These are phyloP conservation scores for Aleiodes alternator DNA, from an alignment of 2,888 invertebrate genomes.

Conservation along the genomic window DNA sequence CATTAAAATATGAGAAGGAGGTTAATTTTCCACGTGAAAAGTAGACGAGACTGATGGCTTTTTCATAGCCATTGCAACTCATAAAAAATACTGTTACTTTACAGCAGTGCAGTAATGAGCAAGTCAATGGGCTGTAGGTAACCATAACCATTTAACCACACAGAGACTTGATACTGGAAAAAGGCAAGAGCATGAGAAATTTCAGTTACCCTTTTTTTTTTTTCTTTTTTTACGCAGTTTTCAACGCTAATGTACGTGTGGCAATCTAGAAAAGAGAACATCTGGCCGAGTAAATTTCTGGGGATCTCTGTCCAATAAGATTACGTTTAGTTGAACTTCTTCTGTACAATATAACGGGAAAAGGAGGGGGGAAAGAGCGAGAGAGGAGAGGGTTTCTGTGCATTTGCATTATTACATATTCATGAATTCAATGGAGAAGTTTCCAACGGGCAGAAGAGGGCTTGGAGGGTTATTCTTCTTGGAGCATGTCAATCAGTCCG, in stretches of 20 bases:
- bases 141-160: too few species aligned
- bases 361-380: constrained; percentile 32
- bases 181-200: background rate
- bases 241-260: constrained; percentile 22
- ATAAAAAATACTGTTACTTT: too few species aligned
- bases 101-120: too few species aligned
- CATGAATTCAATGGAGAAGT: constrained; percentile 58
- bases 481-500: constrained; percentile 57
- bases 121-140: too few species aligned
- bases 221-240: background rate
- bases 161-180: too few species aligned
- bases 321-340: constrained; percentile 59
- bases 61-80: too few species aligned
- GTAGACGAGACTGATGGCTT: too few species aligned
- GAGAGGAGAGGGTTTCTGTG: constrained; percentile 26
- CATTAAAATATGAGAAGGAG: too few species aligned
- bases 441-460: constrained; percentile 45
- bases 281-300: constrained; percentile 56
- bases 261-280: constrained; percentile 50
- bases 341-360: constrained; percentile 51
- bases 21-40: too few species aligned
- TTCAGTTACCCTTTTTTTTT: background rate
- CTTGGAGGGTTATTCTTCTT: constrained; percentile 54
- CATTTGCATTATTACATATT: constrained; percentile 60
- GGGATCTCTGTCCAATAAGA: constrained; percentile 58